Percentiles rank a stretch among this genome's conserved stretches.
Evolutionary conservation across 2,113 vertebrate genomes (phyloP).

Genomic region (Ailurus styani): DNA sequence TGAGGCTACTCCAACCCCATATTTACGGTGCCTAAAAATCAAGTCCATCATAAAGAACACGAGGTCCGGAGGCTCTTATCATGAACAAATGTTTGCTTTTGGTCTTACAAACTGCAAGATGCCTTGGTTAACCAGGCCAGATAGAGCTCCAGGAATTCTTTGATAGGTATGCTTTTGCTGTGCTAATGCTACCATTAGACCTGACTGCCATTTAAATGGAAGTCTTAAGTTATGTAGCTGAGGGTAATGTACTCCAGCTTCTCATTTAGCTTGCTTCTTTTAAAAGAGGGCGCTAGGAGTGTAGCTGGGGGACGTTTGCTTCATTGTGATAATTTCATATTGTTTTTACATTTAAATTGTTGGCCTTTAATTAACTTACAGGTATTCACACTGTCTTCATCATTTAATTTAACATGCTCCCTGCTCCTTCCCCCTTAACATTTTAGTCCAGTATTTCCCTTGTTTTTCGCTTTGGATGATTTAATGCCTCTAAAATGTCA

Average conservation of each 20-base stretch:
- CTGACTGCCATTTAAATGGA: not conserved
- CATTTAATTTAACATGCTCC: conserved; percentile 1
- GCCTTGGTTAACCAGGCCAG: not conserved
- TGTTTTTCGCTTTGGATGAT: not conserved
- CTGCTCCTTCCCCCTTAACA: not conserved
- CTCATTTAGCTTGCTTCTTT: not conserved
- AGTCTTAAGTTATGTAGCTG: not conserved
- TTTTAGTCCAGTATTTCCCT: not conserved
- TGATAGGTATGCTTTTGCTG: not conserved
- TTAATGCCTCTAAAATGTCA: not conserved
- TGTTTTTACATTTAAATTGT: not conserved
- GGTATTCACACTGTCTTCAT: not conserved
- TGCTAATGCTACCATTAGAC: not conserved
- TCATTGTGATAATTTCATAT: not conserved
- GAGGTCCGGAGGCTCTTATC: not conserved
- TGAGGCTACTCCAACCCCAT: not conserved
- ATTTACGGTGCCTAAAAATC: not conserved
- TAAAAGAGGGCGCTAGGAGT: not conserved
- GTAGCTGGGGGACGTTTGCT: not conserved
- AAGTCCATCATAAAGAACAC: not conserved
- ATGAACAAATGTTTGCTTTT: not conserved
- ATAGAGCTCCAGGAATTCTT: not conserved
- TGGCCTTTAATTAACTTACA: conserved; percentile 37
- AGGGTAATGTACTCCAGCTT: not conserved
- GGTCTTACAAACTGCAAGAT: not conserved